Evolutionary conservation across 1,140 invertebrate species (phyloP).

Genomic region (Leptopilina boulardi): DNA sequence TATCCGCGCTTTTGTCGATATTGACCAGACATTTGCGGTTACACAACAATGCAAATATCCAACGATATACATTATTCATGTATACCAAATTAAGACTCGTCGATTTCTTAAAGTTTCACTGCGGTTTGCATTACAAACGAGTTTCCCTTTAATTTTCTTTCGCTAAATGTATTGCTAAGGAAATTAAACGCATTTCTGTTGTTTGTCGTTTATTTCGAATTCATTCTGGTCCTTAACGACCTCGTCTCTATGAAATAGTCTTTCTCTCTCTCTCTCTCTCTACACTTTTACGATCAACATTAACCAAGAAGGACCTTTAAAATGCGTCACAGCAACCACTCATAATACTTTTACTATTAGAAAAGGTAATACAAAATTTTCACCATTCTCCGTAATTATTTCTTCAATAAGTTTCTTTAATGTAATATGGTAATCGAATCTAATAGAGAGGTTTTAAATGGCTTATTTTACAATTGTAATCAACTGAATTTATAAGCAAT

Average conservation of each 20-base stretch:
- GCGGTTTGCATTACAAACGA: conserved; percentile 17
- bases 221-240: not conserved
- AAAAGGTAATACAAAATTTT: not conserved
- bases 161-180: conserved; percentile 3
- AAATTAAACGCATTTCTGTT: conserved; percentile 33
- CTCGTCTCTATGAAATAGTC: not conserved
- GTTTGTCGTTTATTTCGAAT: conserved; percentile 22
- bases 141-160: conserved; percentile 13
- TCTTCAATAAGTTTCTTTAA: too few species aligned
- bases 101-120: conserved; percentile 5
- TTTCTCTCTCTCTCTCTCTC: not conserved
- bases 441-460: too few species aligned
- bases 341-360: not conserved
- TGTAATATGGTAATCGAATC: too few species aligned
- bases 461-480: too few species aligned
- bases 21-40: conserved; percentile 14
- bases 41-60: conserved; percentile 25
- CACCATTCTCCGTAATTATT: not conserved
- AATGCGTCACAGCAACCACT: not conserved
- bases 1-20: not conserved
- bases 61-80: conserved; percentile 1
- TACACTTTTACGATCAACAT: conserved; percentile 21
- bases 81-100: not conserved
- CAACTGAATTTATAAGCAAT: too few species aligned
- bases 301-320: not conserved